Evolutionary conservation across 2,113 vertebrate species (phyloP).

Genomic region (Azemiops feae): DNA sequence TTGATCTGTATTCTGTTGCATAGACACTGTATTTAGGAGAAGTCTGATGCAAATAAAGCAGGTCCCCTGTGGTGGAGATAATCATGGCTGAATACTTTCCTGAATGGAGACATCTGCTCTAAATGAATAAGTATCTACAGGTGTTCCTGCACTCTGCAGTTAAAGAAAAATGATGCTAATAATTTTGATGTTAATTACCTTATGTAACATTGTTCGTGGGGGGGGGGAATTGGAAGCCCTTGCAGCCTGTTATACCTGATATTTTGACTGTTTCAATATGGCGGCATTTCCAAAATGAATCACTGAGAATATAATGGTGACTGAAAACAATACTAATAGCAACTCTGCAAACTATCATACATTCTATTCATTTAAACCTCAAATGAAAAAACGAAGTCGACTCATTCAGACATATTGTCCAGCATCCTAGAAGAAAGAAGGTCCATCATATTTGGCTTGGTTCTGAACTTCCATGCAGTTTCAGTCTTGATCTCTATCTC

Average conservation of each 20-base stretch:
- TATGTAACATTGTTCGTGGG: constrained; percentile 16
- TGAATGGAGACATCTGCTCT: not conserved
- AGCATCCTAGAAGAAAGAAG: not conserved
- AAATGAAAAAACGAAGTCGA: not conserved
- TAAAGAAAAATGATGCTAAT: constrained; percentile 3
- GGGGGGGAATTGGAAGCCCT: not conserved
- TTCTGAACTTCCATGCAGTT: not conserved
- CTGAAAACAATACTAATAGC: not conserved
- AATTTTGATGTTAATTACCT: constrained; percentile 32
- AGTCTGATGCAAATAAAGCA: constrained; percentile 2
- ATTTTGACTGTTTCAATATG: not conserved
- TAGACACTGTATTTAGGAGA: constrained; percentile 10
- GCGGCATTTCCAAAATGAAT: constrained; percentile 22
- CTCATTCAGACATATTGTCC: not conserved
- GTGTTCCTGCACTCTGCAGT: constrained; percentile 1
- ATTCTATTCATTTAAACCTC: not conserved
- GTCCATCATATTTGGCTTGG: not conserved
- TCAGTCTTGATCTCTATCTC: not conserved
- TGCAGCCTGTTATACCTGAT: not conserved
- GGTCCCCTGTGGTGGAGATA: not conserved
- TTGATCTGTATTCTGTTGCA: constrained; percentile 5
- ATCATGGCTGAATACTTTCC: constrained; percentile 9
- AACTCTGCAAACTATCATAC: not conserved
- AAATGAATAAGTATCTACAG: constrained; percentile 22
- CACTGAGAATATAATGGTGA: not conserved